These are phyloP conservation scores for Astreopora myriophthalma DNA, from an alignment of 64 coral and sea anemone species.

Conservation along the genomic window DNA sequence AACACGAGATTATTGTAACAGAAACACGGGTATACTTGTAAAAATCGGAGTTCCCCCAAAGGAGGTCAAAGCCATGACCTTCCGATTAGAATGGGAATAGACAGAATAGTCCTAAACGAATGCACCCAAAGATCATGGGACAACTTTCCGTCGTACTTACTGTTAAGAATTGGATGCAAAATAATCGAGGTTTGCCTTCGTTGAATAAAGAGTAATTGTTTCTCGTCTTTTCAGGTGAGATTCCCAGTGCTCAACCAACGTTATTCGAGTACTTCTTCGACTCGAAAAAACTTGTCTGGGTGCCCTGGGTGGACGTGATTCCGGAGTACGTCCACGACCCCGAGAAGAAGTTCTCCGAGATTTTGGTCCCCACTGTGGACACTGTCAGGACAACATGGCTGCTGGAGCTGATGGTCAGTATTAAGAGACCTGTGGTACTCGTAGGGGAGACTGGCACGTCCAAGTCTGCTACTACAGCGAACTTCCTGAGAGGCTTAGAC, in stretches of 20 bases:
- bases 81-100: no score
- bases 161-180: no score
- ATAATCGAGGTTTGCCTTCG: no score
- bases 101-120: no score
- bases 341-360: constrained; percentile 94
- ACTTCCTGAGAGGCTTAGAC: constrained; percentile 86
- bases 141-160: no score
- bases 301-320: constrained; percentile 93
- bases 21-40: no score
- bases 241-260: constrained; percentile 81
- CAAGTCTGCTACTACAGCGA: constrained; percentile 92
- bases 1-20: no score
- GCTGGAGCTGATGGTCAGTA: constrained; percentile 90
- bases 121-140: no score
- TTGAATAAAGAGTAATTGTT: not conserved
- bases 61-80: no score
- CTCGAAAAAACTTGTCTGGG: constrained; percentile 83
- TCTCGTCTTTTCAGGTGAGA: constrained; percentile 61
- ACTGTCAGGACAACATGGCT: constrained; percentile 98
- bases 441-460: constrained; percentile 98
- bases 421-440: constrained; percentile 85
- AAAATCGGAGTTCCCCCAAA: no score
- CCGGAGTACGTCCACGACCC: constrained; percentile 96
- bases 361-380: constrained; percentile 96
- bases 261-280: constrained; percentile 98